A percentile compares a stretch with the other conserved stretches of the same genome.
Conservation (phyloP, 1,140 invertebrate genomes). For the Condylostylus longicornis region DNA sequence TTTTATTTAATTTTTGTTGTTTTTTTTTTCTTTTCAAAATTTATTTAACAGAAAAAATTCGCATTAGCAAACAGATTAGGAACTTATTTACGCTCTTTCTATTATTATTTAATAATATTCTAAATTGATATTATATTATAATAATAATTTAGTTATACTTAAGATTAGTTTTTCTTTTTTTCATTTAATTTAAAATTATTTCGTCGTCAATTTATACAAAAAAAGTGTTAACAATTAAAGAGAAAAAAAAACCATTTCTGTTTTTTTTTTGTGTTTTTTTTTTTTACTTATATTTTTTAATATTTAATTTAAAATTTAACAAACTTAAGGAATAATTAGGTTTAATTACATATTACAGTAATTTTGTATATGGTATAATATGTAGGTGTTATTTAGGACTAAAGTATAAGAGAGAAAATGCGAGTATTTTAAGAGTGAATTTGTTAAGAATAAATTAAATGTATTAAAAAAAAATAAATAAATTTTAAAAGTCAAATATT, state of each 20-base stretch:
- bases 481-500: no score
- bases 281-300: neutral
- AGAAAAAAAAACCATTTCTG: neutral
- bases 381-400: no score
- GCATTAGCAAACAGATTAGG: neutral
- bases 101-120: neutral
- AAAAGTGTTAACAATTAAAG: no score
- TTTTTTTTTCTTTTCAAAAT: neutral
- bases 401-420: no score
- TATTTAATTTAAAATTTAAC: neutral
- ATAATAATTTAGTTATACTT: neutral
- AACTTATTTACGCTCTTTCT: neutral
- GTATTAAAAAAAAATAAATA: no score
- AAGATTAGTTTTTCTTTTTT: neutral
- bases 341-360: no score
- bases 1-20: neutral
- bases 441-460: no score
- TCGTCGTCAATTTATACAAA: no score
- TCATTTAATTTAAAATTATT: neutral
- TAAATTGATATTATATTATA: neutral
- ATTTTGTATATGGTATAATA: no score
- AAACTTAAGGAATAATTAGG: neutral
- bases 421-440: no score
- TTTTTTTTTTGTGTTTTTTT: neutral
- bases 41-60: neutral